phyloP scores from a whole-genome alignment of 2,797 vertebrate genomes.

The Labroides dimidiatus region DNA sequence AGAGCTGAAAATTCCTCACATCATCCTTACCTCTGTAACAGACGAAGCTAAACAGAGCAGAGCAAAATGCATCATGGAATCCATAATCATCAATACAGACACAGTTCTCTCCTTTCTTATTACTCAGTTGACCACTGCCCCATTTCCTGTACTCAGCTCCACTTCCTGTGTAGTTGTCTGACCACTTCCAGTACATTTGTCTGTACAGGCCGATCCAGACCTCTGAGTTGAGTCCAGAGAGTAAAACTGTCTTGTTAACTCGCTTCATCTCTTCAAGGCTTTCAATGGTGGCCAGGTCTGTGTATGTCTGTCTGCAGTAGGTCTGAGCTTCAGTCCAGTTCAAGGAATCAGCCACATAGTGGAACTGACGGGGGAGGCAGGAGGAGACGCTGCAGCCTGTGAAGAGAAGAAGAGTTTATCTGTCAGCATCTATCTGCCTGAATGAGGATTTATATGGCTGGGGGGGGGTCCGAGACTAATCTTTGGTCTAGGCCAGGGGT shows the following conservation, averaged over 20 bases:
- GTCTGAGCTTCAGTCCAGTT: slow-evolving; percentile 32
- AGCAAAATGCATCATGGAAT: rapidly evolving
- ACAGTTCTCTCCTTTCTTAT: not conserved
- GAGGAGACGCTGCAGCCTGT: slow-evolving; percentile 8
- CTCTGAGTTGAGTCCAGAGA: too few species aligned
- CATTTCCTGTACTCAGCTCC: not conserved
- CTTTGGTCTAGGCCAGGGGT: too few species aligned
- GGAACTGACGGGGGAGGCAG: slow-evolving; percentile 12
- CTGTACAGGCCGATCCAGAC: slow-evolving; percentile 28
- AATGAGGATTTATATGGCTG: too few species aligned
- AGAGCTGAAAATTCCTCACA: too few species aligned
- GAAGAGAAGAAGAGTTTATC: not conserved
- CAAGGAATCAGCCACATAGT: slow-evolving; percentile 4
- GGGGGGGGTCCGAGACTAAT: too few species aligned
- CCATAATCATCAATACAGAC: rapidly evolving
- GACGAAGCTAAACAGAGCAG: not conserved
- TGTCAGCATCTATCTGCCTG: too few species aligned
- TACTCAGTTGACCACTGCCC: not conserved
- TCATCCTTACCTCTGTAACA: slow-evolving; percentile 6
- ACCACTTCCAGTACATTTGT: not conserved
- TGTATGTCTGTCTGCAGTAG: slow-evolving; percentile 19
- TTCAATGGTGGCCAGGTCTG: slow-evolving; percentile 21
- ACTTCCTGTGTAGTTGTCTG: not conserved
- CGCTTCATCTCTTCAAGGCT: not conserved
- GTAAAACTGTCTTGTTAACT: not conserved